A percentile compares a stretch with the other conserved stretches of the same genome.
phyloP scores from a whole-genome alignment of 2,888 invertebrate genomes.

The Sipunculus nudus region DNA sequence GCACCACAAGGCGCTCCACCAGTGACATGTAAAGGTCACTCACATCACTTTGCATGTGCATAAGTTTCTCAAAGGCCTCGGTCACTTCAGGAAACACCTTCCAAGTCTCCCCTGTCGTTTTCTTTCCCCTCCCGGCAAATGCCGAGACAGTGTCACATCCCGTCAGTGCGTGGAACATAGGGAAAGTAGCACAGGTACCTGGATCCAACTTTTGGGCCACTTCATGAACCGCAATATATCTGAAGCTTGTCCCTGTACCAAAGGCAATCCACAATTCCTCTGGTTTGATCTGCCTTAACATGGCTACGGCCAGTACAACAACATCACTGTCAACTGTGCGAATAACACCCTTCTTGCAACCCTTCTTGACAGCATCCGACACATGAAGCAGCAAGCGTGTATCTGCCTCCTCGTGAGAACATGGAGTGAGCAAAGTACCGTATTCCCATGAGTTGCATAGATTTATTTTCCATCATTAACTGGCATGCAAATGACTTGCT shows the following conservation, averaged over 20 bases:
- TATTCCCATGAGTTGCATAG: neutral
- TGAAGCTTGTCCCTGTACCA: slow-evolving; percentile 26
- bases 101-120: slow-evolving; percentile 17
- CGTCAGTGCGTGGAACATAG: slow-evolving; percentile 32
- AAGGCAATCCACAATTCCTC: slow-evolving; percentile 34
- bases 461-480: neutral
- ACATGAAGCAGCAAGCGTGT: slow-evolving; percentile 25
- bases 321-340: slow-evolving; percentile 31
- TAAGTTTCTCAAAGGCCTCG: neutral
- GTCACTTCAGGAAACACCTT: neutral
- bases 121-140: slow-evolving; percentile 10
- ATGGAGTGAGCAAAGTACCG: slow-evolving; percentile 6
- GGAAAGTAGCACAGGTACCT: slow-evolving; percentile 17
- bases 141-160: slow-evolving; percentile 35
- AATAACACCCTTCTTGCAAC: slow-evolving; percentile 8
- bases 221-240: slow-evolving; percentile 32
- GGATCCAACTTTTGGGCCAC: slow-evolving; percentile 21
- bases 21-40: too few species aligned
- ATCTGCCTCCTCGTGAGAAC: slow-evolving; percentile 36
- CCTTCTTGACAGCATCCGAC: slow-evolving; percentile 10
- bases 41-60: too few species aligned
- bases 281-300: neutral
- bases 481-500: neutral
- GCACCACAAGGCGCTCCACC: slow-evolving; percentile 36
- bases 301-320: slow-evolving; percentile 25